These are phyloP conservation scores for Helicoverpa armigera DNA, from an alignment of 1,140 invertebrate genomes.

Conservation along the genomic window DNA sequence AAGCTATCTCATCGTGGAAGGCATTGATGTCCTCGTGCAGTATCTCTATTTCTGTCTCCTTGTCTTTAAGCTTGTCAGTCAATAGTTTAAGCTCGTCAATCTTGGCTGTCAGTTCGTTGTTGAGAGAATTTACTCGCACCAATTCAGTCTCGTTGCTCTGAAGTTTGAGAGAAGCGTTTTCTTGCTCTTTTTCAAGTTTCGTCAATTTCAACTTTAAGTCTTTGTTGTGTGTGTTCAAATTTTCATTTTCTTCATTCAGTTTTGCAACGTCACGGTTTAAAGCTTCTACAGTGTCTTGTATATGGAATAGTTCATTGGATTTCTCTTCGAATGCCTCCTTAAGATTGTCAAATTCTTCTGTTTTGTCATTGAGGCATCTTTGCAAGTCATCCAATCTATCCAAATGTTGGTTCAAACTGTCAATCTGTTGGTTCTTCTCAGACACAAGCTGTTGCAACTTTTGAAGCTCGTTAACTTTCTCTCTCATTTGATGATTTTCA, in stretches of 20 bases:
- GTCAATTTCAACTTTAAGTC: constrained; percentile 77
- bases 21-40: constrained; percentile 83
- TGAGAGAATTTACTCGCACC: constrained; percentile 71
- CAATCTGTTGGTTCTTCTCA: constrained; percentile 86
- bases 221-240: constrained; percentile 73
- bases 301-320: constrained; percentile 74
- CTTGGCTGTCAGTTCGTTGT: constrained; percentile 73
- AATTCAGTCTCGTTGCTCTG: constrained; percentile 78
- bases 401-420: constrained; percentile 84
- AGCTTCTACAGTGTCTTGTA: constrained; percentile 77
- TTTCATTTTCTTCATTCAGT: constrained; percentile 77
- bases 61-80: constrained; percentile 77
- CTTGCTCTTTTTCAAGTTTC: constrained; percentile 85
- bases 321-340: constrained; percentile 79
- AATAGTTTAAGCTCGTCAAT: constrained; percentile 80
- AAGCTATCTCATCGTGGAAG: constrained; percentile 83
- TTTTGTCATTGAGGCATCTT: constrained; percentile 81
- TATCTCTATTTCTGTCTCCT: constrained; percentile 85
- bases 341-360: constrained; percentile 79
- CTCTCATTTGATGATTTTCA: constrained; percentile 79
- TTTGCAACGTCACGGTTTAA: constrained; percentile 81
- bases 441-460: constrained; percentile 81
- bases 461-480: constrained; percentile 76
- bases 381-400: constrained; percentile 84
- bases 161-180: constrained; percentile 80